Evolutionary conservation across 2,113 vertebrate species (phyloP), one percentile per base, ranked within the genome.

Genomic region (Strigops habroptila): DNA sequence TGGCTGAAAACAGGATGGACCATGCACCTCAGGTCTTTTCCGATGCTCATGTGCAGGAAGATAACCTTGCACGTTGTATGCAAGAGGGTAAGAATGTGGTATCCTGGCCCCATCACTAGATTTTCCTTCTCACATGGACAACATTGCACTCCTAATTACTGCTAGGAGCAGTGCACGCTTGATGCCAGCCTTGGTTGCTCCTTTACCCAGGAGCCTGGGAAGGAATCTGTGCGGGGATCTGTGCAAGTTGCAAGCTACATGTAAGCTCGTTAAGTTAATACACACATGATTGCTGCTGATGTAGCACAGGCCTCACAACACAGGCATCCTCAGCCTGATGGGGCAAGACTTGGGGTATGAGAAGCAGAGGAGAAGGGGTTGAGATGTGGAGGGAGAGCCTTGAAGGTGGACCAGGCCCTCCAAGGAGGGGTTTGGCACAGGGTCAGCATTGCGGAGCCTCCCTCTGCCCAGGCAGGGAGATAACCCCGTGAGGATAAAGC

Each of bases 281-380:
- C 1, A 0, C 1, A 0, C 6, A 2, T 14, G 43, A 3, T 39
- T 4, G 1, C n/a, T 27, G 30, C 44, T 31, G 14, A 14, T 4
- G 25, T 7, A 23, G n/a, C 68, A 27, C 46, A 13, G 60, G 19
- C 18, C 17, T 60, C 0, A 35, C 0, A 35, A 24, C 12, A 7
- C 0, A 11, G 55, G 16, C 37, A 21, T 35, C 84, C 46, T 73
- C 71, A 19, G 37, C 67, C n/a, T 3, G 3, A 33, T 6, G 22
- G 22, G 31, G 13, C 59, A 53, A 44, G 18, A 37, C 18, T 2
- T 21, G 31, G 31, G 18, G 14, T 25, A 10, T 0, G 2, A 60
- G 39, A 33, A 60, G 39, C 6, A 12, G 46, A 49, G 46, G 44
- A 73, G 63, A 55, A 76, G 27, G 30, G 4, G 9, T 11, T 59